Evolutionary conservation across 2,113 vertebrate genomes (phyloP).

Genomic region (Pionites leucogaster): DNA sequence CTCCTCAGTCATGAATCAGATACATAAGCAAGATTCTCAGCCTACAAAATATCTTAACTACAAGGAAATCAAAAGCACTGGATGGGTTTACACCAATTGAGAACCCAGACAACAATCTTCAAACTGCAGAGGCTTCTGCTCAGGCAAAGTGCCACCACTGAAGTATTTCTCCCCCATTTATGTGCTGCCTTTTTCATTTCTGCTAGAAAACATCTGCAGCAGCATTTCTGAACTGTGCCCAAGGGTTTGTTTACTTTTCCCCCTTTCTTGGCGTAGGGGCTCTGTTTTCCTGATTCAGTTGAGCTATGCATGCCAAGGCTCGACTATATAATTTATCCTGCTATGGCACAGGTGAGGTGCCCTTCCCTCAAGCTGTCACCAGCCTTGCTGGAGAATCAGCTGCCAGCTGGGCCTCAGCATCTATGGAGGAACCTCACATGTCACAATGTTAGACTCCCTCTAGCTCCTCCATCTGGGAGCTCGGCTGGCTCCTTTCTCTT

Average conservation of each 20-base stretch:
- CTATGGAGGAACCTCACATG: neutral
- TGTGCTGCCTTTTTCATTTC: neutral
- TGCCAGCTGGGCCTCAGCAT: neutral
- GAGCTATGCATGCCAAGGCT: neutral
- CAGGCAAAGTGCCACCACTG: neutral
- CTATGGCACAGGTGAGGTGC: neutral
- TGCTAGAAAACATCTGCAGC: neutral
- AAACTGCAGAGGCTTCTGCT: neutral
- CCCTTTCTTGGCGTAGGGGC: neutral
- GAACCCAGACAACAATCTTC: neutral
- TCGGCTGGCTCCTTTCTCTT: neutral
- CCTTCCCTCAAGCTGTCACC: neutral
- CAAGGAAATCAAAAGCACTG: neutral
- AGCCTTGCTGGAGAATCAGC: neutral
- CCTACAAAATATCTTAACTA: conserved; percentile 8
- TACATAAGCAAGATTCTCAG: neutral
- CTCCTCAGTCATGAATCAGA: neutral
- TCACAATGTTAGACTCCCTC: neutral
- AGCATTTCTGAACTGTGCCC: neutral
- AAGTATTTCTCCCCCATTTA: neutral
- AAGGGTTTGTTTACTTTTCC: neutral
- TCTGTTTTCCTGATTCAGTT: neutral
- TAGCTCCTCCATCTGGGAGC: conserved; percentile 2
- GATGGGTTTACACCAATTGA: neutral
- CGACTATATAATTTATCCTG: rapidly evolving